Evolutionary conservation across 2,888 invertebrate species (phyloP).

Genomic region (Apantesis nais): DNA sequence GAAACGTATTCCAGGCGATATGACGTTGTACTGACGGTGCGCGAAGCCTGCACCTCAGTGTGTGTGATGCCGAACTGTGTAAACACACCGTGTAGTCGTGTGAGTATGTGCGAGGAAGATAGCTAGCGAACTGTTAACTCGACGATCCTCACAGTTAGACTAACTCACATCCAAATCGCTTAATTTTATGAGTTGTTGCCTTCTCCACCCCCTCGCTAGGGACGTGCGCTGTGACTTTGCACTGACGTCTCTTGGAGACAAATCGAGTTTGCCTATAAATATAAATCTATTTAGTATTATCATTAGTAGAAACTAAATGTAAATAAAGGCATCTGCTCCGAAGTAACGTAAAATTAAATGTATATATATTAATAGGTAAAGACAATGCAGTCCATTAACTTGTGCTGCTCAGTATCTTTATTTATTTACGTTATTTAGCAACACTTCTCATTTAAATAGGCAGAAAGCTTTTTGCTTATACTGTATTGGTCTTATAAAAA

Average conservation of each 20-base stretch:
- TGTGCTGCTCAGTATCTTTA: neutral
- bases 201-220: conserved; percentile 82
- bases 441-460: neutral
- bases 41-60: conserved; percentile 28
- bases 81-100: conserved; percentile 48
- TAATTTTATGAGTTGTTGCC: conserved; percentile 87
- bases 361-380: neutral
- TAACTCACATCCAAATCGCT: conserved; percentile 86
- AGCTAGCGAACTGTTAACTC: conserved; percentile 78
- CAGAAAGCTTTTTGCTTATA: neutral
- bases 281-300: conserved; percentile 22
- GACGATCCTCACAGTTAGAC: conserved; percentile 84
- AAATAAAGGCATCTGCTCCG: neutral
- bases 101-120: conserved; percentile 68
- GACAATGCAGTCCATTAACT: neutral
- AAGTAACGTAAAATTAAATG: neutral
- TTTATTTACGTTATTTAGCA: neutral
- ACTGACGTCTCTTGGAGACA: conserved; percentile 43
- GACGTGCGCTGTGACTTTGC: conserved; percentile 66
- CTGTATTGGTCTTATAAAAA: neutral
- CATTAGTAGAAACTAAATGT: conserved; percentile 1
- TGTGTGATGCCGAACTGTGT: conserved; percentile 32
- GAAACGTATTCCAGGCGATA: conserved; percentile 43
- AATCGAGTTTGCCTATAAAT: conserved; percentile 19
- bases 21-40: conserved; percentile 49